Base-by-base conservation (phyloP, 2,888 invertebrate species). In the Polyommatus icarus region DNA sequence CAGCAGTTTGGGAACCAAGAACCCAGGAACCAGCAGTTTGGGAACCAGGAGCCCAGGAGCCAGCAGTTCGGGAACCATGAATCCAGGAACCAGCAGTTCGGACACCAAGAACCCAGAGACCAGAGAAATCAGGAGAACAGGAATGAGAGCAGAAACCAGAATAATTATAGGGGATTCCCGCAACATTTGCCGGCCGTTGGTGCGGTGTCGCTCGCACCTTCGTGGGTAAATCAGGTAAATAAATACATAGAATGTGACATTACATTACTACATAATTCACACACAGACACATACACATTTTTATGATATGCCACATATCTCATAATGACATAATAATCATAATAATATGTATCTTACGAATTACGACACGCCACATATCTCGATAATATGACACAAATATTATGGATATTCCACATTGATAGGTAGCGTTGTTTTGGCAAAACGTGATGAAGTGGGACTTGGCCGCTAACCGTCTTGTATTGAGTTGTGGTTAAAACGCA, bases 121-220 rank as follows among this genome's bases (percentile, higher is more conserved):
- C 91, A 90, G 3, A 87, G 54, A 4, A 50, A 50, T 12, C 54
- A 54, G 18, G 54, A 54, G 54, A 54, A 54, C 18, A 4, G 54
- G 12, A 54, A 18, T 54, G 77, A 57, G 40, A 72, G 78, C 78
- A 79, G 76, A 76, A 29, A 18, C n/a, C 83, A 81, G 77, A 54
- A 54, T 18, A 54, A 54, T n/a, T n/a, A n/a, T 54, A 54, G 15
- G 18, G 72, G 81, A 78, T 78, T 90, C 89, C 86, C 89, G 86
- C 84, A 85, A 77, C 89, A 90, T 80, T 80, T 89, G 82, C 91
- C 90, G 1, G 84, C 80, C 32, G 87, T 88, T 1, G 83, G 82
- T 0, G 80, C 81, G 8, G 84, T 8, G 84, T 85, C 0, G 7
- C 81, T 90, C 15, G 87, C 84, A 15, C 91, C 91, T 18, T 88